These are phyloP conservation scores for Ataeniobius toweri DNA, from an alignment of 2,797 vertebrate species.

Conservation along the genomic window DNA sequence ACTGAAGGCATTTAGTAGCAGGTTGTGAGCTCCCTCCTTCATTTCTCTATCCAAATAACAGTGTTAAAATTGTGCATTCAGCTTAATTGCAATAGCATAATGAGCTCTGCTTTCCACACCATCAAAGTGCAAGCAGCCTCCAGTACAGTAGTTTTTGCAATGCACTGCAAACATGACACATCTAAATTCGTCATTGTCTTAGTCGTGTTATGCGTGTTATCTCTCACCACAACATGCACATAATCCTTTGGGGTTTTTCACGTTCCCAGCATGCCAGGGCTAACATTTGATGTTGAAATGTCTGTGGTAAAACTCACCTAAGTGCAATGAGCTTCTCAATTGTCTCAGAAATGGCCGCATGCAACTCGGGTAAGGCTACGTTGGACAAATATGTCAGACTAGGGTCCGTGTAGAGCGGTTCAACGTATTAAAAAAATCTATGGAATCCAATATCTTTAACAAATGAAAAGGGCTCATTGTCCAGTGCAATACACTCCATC, in stretches of 20 bases:
- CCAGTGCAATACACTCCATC: slow-evolving; percentile 2
- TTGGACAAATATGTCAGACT: neutral
- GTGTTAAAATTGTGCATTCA: neutral
- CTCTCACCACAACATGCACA: neutral
- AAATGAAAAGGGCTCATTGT: neutral
- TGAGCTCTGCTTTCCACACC: neutral
- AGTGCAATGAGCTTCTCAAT: neutral
- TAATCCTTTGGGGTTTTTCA: neutral
- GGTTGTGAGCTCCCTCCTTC: neutral
- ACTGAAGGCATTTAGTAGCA: neutral
- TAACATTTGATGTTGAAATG: slow-evolving; percentile 1
- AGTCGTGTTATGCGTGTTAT: neutral
- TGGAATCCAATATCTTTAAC: neutral
- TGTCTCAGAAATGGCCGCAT: neutral
- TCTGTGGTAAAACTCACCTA: slow-evolving; percentile 6
- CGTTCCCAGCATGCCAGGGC: neutral
- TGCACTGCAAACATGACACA: neutral
- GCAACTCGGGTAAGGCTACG: neutral
- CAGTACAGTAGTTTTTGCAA: neutral
- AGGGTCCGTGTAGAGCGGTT: neutral
- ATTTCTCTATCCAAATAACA: neutral
- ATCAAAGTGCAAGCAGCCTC: neutral
- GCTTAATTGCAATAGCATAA: neutral
- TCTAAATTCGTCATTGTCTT: neutral
- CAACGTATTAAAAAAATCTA: neutral